phyloP scores from a whole-genome alignment of 2,113 vertebrate species.

The Plecturocebus donacophilus region DNA sequence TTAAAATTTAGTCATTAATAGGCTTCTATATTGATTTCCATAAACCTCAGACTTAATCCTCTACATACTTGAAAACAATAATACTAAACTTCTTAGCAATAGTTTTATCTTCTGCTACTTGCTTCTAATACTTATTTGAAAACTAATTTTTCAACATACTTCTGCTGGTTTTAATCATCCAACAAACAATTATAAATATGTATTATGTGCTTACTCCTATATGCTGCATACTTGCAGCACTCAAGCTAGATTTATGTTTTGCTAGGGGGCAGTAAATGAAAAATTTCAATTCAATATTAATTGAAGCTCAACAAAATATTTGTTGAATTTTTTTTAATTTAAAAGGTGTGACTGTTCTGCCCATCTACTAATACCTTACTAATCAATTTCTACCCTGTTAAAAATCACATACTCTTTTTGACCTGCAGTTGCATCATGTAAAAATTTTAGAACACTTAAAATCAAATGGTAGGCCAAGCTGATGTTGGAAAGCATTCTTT shows the following conservation, averaged over 20 bases:
- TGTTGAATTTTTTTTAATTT: neutral
- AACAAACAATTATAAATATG: neutral
- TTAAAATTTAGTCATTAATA: neutral
- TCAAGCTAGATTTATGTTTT: neutral
- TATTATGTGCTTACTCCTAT: neutral
- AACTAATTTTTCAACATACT: neutral
- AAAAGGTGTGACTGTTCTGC: neutral
- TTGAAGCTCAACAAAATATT: neutral
- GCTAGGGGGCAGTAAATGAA: neutral
- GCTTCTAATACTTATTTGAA: conserved; percentile 11
- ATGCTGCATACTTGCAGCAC: neutral
- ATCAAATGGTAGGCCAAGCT: neutral
- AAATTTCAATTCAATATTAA: neutral
- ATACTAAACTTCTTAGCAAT: neutral
- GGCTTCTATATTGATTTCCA: neutral
- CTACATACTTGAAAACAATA: neutral
- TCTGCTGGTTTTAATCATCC: neutral
- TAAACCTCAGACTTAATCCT: neutral
- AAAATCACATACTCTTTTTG: neutral
- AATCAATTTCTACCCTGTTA: neutral
- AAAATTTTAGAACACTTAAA: neutral
- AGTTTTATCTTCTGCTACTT: neutral
- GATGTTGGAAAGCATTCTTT: neutral
- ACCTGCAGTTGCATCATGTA: neutral
- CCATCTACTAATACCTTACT: neutral